Evolutionary conservation across 2,888 invertebrate species (phyloP), one percentile per base, ranked within the genome.

Genomic region (Sicus ferrugineus): DNA sequence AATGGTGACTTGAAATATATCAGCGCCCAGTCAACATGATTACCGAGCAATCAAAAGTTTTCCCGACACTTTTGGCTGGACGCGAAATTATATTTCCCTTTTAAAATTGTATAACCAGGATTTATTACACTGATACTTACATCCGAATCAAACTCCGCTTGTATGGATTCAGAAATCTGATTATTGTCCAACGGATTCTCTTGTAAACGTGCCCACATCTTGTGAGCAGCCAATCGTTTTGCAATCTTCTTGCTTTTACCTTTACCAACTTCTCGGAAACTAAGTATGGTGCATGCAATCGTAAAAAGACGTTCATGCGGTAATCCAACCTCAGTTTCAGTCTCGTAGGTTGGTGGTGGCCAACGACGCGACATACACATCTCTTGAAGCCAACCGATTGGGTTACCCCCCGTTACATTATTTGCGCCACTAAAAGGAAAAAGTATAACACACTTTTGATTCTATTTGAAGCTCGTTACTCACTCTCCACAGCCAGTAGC

Each of bases 201-300:
- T 80, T 94, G 92, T 72, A 97, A 85, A 48, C 90, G 89, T 75
- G 92, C 92, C 93, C 93, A 93, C 96, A 98, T 96, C 84, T 94
- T 93, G 82, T 94, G 93, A 2, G 98, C 98, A 0, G 98, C 97
- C 83, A 94, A 91, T n/a, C 97, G 89, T 86, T 98, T 98, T 3
- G 98, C 97, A 64, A 96, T 88, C 85, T 98, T 98, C 88, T 98
- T 98, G 65, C 96, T 97, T 81, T 97, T 96, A 19, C 97, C 97
- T 48, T 91, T 92, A 63, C 95, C 95, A 46, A 92, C 87, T 86
- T 97, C 96, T 30, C 91, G 90, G 77, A 93, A 92, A 78, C 93
- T 95, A 76, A 95, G 88, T 77, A 97, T 92, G 67, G 92, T 92
- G 83, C 98, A 97, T 3, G 93, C 91, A 79, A 97, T 96, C 0